A percentile compares a stretch with the other conserved stretches of the same genome.
Conservation (phyloP, 2,888 invertebrate genomes). For the Cataglyphis rosenhaueri region DNA sequence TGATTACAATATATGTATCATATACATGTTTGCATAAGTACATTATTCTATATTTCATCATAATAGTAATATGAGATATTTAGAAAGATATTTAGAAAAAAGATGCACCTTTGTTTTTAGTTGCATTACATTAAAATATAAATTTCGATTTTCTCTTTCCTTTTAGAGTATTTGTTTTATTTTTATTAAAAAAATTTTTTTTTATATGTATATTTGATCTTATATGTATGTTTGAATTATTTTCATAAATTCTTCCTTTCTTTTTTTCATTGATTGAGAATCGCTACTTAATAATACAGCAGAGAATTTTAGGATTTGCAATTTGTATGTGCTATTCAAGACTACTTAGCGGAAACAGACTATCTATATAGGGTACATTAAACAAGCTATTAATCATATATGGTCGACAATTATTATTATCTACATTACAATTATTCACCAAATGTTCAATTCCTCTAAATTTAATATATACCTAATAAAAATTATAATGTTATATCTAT, state of each 20-base stretch:
- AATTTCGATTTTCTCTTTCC: neutral
- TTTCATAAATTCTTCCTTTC: neutral
- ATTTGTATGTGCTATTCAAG: neutral
- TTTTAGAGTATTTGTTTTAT: neutral
- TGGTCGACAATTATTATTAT: constrained; percentile 8
- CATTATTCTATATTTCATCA: no score
- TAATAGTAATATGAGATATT: no score
- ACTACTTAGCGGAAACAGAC: constrained; percentile 5
- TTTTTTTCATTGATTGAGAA: neutral
- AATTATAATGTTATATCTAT: neutral
- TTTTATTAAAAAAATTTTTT: neutral
- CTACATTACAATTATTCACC: neutral
- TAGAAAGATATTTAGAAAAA: neutral
- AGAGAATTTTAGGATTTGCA: neutral
- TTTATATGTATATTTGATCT: neutral
- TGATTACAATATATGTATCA: no score
- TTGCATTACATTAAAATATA: neutral
- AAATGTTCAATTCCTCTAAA: constrained; percentile 4
- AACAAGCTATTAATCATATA: constrained; percentile 14
- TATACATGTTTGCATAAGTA: no score
- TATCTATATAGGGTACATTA: constrained; percentile 3
- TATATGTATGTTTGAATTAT: neutral
- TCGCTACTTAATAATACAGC: neutral
- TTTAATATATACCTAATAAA: neutral
- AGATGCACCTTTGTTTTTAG: neutral